phyloP scores from a whole-genome alignment of 2,888 invertebrate genomes.

The Conops quadrifasciatus region DNA sequence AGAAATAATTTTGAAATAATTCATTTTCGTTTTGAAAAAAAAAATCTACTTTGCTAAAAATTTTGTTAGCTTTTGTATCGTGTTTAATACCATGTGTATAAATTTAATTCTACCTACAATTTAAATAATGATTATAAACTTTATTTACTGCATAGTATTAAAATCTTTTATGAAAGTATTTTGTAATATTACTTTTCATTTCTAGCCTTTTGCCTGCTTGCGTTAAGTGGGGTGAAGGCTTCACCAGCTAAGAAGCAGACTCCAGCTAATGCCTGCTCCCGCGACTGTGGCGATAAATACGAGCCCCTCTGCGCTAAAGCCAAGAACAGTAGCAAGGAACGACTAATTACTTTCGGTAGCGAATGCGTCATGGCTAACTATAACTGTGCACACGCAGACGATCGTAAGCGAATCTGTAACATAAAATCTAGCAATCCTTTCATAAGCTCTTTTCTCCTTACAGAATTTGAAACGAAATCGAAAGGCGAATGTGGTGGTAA shows the following conservation, averaged over 20 bases:
- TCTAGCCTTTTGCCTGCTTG: slow-evolving; percentile 53
- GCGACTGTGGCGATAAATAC: slow-evolving; percentile 53
- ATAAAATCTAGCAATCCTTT: neutral
- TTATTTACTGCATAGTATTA: too few relatives aligned
- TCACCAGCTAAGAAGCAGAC: slow-evolving; percentile 55
- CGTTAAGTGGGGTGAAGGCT: slow-evolving; percentile 46
- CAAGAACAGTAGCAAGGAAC: slow-evolving; percentile 57
- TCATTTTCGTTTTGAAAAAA: too few relatives aligned
- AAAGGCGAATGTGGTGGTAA: slow-evolving; percentile 61
- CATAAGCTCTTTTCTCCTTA: slow-evolving; percentile 26
- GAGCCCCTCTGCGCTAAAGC: slow-evolving; percentile 59
- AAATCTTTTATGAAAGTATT: neutral
- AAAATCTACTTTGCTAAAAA: too few relatives aligned
- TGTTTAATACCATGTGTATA: too few relatives aligned
- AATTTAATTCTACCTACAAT: too few relatives aligned
- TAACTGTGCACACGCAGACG: slow-evolving; percentile 61
- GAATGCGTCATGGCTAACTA: slow-evolving; percentile 60
- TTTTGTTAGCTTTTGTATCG: too few relatives aligned
- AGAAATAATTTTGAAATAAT: too few relatives aligned
- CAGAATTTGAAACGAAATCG: slow-evolving; percentile 56
- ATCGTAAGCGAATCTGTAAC: slow-evolving; percentile 51
- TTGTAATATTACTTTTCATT: neutral
- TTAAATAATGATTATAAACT: too few relatives aligned
- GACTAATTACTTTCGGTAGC: slow-evolving; percentile 60
- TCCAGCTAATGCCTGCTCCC: slow-evolving; percentile 46